Base-by-base conservation (phyloP, 2,113 vertebrate genomes). In the Trogon melanurus region DNA sequence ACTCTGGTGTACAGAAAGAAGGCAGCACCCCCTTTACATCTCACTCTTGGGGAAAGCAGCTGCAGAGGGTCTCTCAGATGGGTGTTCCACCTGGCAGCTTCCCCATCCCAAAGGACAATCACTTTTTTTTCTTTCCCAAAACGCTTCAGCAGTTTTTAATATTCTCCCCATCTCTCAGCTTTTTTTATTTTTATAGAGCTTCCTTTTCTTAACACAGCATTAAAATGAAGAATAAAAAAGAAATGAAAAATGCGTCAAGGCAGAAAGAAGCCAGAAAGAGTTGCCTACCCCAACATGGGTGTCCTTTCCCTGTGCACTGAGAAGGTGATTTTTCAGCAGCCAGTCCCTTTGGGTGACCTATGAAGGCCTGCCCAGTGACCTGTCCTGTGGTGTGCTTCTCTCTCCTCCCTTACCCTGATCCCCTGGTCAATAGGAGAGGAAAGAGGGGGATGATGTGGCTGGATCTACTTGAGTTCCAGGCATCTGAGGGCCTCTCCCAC, bases 61-160 rank as follows among this genome's bases (percentile, higher is more conserved):
- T 1, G 0, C 26, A 73, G 41, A 76, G 41, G 4, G 18, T 78
- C 13, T 79, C 25, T 88, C n/a, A 61, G 74, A 73, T 3, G 2
- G 20, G 13, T 45, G 16, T 87, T 95, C 66, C 19, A 65, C 47
- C 30, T 21, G 6, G 22, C 69, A 38, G 51, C 61, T 95, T 82
- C 47, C 34, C 36, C 4, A 2, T 92, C 70, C 74, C 65, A 79
- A 67, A 34, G 25, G 81, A 90, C 2, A 56, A 74, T 74, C 44
- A n/a, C 7, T 54, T 66, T 47, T 66, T 32, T 66, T 32, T 95
- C 64, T 85, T 84, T 62, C 23, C 60, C 47, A 60, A 86, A 76
- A 93, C 1, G 16, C 67, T 82, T 75, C 44, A 91, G 54, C 36
- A 70, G 29, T 69, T 91, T 94, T 69, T 83, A 94, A 79, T 93